Base-by-base conservation (phyloP, 2,888 invertebrate genomes). In the Ceramica pisi region DNA sequence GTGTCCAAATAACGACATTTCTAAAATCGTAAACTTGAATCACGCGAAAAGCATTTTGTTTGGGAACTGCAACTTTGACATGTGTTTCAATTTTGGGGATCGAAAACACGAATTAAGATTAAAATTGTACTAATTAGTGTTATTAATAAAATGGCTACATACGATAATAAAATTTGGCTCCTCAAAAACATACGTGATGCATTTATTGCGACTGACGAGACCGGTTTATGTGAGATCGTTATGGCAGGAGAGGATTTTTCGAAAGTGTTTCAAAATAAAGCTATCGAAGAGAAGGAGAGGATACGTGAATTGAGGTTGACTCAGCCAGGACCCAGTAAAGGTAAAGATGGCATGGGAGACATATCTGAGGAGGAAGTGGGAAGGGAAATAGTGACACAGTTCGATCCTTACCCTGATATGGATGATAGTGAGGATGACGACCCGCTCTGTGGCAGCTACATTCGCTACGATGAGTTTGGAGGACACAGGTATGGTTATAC, bases 201-300 rank as follows among this genome's bases (percentile, higher is more conserved):
- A 14, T 99, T 99, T 94, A 98, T 99, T 90, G 98, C 98, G 35
- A 98, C 99, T 31, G 99, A 99, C 95, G 99, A 99, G 93, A 99
- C 99, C 86, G 98, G 99, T 71, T 97, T 99, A 96, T 99, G 99
- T 93, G 99, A 99, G 93, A 97, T 98, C 88, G 98, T 99, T 67
- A 98, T 99, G 98, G 97, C 98, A 46, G 97, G 98, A 67, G 98
- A 99, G 91, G 97, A 98, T 93, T 96, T 98, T 85, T 97, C 98
- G 68, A 96, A 95, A 91, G 92, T 96, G 68, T 95, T 96, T 83
- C 94, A 94, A 90, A 93, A 92, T 83, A 94, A 92, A 85, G 94
- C 93, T 85, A 88, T 95, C 78, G 93, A 96, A 90, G 94, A 94
- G 85, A 94, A 90, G 83, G 93, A 91, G 82, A 89, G 92, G 73